Percentiles rank a stretch among this genome's conserved stretches.
Evolutionary conservation across 1,140 invertebrate genomes (phyloP).

Genomic region (Odontomachus brunneus): DNA sequence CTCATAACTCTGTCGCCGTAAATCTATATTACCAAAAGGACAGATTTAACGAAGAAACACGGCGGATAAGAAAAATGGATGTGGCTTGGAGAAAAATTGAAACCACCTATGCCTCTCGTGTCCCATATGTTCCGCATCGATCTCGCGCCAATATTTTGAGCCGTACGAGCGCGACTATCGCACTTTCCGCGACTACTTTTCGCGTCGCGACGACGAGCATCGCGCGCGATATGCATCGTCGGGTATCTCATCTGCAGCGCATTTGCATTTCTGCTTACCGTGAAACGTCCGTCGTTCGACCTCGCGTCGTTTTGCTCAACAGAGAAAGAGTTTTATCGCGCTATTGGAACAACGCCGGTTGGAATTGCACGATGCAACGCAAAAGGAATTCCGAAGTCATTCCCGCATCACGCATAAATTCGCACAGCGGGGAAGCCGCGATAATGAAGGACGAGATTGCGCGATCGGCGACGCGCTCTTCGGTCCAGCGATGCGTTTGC

Average conservation of each 20-base stretch:
- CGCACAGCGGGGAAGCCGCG: not conserved
- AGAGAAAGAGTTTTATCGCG: slow-evolving; percentile 30
- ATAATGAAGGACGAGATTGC: slow-evolving; percentile 5
- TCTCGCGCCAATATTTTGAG: not conserved
- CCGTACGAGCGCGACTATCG: no score
- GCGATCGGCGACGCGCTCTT: not conserved
- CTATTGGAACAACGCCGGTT: slow-evolving; percentile 14
- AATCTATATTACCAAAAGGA: slow-evolving; percentile 23
- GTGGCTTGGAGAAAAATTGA: not conserved
- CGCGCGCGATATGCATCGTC: slow-evolving; percentile 27
- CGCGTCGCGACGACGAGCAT: slow-evolving; percentile 1
- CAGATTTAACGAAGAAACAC: slow-evolving; percentile 1
- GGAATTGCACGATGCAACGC: slow-evolving; percentile 15
- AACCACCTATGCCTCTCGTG: not conserved
- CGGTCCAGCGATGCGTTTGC: slow-evolving; percentile 6
- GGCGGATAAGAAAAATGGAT: not conserved
- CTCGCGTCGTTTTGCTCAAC: slow-evolving; percentile 18
- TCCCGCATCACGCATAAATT: slow-evolving; percentile 4
- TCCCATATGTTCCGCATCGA: not conserved
- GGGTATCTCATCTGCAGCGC: not conserved
- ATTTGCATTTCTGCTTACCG: slow-evolving; percentile 52
- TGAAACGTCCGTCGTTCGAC: not conserved
- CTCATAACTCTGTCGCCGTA: not conserved
- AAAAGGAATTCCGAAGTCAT: slow-evolving; percentile 46
- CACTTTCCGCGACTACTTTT: not conserved